Evolutionary conservation across 2,888 invertebrate species (phyloP).

Genomic region (Tupiocoris notatus): DNA sequence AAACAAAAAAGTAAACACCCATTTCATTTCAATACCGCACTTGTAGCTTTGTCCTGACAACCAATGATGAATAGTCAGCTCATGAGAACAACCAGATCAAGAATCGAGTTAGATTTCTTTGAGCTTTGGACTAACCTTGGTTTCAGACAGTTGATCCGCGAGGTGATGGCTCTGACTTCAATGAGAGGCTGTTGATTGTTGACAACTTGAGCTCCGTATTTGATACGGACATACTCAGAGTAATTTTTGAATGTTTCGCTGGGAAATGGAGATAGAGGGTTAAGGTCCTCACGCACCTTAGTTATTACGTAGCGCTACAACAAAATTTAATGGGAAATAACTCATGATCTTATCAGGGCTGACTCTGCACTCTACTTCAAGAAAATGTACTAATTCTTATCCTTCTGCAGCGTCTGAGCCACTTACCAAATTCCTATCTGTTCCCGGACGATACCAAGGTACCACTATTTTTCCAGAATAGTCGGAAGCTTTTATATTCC

Average conservation of each 20-base stretch:
- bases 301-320: constrained; percentile 66
- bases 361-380: too few species aligned
- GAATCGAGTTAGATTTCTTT: too few species aligned
- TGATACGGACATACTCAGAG: constrained; percentile 70
- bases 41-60: too few species aligned
- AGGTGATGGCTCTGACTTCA: constrained; percentile 70
- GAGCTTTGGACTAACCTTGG: constrained; percentile 54
- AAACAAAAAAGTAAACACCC: too few species aligned
- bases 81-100: too few species aligned
- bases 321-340: background rate
- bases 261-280: constrained; percentile 67
- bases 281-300: constrained; percentile 65
- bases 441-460: constrained; percentile 72
- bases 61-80: too few species aligned
- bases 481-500: constrained; percentile 60
- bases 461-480: constrained; percentile 75
- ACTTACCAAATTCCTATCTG: constrained; percentile 14
- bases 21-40: too few species aligned
- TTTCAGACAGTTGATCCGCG: constrained; percentile 62
- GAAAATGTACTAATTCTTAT: too few species aligned
- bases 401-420: too few species aligned
- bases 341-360: too few species aligned
- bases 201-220: constrained; percentile 67
- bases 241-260: constrained; percentile 63
- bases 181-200: constrained; percentile 72